Conservation (phyloP, 2,113 vertebrate species). For the Ceyx melanurus region DNA sequence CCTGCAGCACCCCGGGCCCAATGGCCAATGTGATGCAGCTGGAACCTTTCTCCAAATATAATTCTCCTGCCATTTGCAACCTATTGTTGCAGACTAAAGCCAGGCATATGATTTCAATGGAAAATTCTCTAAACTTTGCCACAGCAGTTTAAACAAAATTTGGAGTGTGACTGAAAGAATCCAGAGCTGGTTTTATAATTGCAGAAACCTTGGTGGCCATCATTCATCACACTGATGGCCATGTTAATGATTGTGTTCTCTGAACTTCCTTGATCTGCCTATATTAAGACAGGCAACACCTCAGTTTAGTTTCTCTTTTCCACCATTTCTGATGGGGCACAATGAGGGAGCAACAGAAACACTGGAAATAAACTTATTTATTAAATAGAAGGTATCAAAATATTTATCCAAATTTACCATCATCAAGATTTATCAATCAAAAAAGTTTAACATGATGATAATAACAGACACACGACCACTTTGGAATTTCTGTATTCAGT, state of each 20-base stretch:
- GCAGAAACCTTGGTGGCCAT: not conserved
- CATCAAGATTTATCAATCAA: not conserved
- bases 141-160: not conserved
- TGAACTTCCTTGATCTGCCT: not conserved
- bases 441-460: not conserved
- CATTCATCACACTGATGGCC: not conserved
- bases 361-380: not conserved
- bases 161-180: not conserved
- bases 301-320: not conserved
- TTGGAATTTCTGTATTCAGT: not conserved
- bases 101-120: not conserved
- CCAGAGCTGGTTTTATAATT: not conserved
- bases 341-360: not conserved
- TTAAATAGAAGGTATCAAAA: not conserved
- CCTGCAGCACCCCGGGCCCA: not conserved
- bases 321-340: not conserved
- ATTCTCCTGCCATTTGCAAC: not conserved
- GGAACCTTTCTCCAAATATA: not conserved
- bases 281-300: not conserved
- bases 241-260: not conserved
- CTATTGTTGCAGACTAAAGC: not conserved
- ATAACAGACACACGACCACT: not conserved
- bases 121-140: not conserved
- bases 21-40: rapidly evolving
- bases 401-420: not conserved